Conservation (phyloP, 2,113 vertebrate genomes). For the Albula glossodonta region DNA sequence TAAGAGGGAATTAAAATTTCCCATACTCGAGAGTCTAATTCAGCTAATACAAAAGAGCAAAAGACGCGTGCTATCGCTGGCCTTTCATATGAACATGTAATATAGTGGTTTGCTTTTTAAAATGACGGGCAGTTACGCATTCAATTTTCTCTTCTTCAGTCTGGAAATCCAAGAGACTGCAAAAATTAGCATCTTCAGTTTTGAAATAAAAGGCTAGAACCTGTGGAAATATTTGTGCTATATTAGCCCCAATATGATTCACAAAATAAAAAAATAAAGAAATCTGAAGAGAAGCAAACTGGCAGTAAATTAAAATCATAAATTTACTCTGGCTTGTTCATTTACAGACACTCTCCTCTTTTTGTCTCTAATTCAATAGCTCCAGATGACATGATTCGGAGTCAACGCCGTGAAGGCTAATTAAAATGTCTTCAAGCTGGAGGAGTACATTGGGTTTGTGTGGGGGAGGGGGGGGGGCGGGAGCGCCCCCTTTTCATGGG, state of each 20-base stretch:
- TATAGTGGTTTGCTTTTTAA: too few species aligned
- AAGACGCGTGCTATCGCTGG: neutral
- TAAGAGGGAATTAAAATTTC: neutral
- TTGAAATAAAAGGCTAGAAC: constrained; percentile 37
- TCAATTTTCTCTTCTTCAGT: constrained; percentile 25
- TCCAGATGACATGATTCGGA: constrained; percentile 33
- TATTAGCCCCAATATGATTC: constrained; percentile 28
- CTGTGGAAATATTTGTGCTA: constrained; percentile 41
- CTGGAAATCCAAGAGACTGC: constrained; percentile 24
- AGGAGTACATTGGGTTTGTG: constrained; percentile 11
- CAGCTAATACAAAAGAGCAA: neutral
- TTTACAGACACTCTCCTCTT: neutral
- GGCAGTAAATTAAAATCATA: constrained; percentile 33
- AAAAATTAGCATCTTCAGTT: constrained; percentile 15
- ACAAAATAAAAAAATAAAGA: neutral
- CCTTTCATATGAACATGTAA: neutral
- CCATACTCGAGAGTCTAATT: neutral
- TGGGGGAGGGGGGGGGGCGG: constrained; percentile 21
- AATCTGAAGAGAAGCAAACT: constrained; percentile 31
- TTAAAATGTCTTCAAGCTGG: constrained; percentile 43
- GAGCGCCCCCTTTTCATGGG: constrained; percentile 31
- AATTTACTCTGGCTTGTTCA: constrained; percentile 16
- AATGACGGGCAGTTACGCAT: constrained; percentile 13
- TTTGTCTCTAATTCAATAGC: constrained; percentile 40
- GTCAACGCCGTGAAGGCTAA: constrained; percentile 41